A percentile compares a stretch with the other conserved stretches of the same genome.
phyloP scores from a whole-genome alignment of 2,113 vertebrate genomes.

The Pseudolaguvia tuberculata region DNA sequence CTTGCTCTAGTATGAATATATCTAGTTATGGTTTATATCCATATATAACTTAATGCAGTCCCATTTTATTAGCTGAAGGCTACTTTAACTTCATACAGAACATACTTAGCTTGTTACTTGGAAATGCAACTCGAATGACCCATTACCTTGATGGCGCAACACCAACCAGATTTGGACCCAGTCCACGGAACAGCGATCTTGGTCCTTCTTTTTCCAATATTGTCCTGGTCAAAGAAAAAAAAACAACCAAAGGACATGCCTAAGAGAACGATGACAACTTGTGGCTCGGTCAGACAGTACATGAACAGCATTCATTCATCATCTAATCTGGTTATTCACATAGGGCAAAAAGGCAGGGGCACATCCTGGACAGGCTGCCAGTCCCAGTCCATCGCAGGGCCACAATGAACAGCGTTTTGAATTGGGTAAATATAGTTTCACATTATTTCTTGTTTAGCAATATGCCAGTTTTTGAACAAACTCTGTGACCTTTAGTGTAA shows the following conservation, averaged over 20 bases:
- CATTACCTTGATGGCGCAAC: slow-evolving; percentile 92
- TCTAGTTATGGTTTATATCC: neutral
- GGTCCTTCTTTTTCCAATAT: slow-evolving; percentile 97
- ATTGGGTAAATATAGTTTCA: no score
- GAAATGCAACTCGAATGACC: neutral
- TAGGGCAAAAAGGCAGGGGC: no score
- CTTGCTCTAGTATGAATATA: no score
- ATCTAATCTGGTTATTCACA: no score
- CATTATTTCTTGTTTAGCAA: no score
- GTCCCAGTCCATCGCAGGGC: no score
- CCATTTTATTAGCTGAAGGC: neutral
- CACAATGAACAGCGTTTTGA: no score
- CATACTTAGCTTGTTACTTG: neutral
- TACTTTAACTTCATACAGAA: neutral
- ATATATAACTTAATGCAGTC: neutral
- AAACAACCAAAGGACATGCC: neutral
- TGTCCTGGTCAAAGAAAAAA: slow-evolving; percentile 68
- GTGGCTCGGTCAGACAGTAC: neutral
- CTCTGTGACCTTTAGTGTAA: no score
- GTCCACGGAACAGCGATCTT: slow-evolving; percentile 89
- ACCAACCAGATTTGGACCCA: slow-evolving; percentile 94
- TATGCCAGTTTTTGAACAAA: no score
- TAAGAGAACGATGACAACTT: neutral
- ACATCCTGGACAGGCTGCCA: no score
- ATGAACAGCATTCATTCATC: no score